phyloP scores from a whole-genome alignment of 1,140 invertebrate species.

The Condylostylus longicornis region DNA sequence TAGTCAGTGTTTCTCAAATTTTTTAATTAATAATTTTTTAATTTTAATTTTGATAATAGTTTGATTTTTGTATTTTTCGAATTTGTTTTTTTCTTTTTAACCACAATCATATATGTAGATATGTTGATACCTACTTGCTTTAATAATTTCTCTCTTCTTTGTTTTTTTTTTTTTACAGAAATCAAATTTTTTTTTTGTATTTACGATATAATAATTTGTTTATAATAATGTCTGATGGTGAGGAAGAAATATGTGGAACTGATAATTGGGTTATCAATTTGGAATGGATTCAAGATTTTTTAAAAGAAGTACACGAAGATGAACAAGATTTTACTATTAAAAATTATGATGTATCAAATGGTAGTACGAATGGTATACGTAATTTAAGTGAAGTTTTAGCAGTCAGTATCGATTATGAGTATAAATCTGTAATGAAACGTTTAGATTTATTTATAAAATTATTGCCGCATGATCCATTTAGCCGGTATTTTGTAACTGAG shows the following conservation, averaged over 20 bases:
- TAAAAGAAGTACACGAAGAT: not conserved
- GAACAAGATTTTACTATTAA: slow-evolving; percentile 1
- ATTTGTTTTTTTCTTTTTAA: no score
- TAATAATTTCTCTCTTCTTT: no score
- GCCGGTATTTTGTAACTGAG: slow-evolving; percentile 58
- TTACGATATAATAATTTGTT: no score
- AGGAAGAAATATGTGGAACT: not conserved
- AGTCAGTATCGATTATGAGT: slow-evolving; percentile 37
- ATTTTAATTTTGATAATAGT: no score
- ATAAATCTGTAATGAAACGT: slow-evolving; percentile 1
- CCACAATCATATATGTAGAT: no score
- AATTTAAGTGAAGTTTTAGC: slow-evolving; percentile 47
- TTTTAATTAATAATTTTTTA: no score
- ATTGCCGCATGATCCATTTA: slow-evolving; percentile 56
- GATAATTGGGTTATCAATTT: slow-evolving; percentile 2
- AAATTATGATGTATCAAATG: not conserved
- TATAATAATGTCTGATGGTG: slow-evolving; percentile 1
- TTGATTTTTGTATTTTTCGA: no score
- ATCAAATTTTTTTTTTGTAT: no score
- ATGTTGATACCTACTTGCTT: no score
- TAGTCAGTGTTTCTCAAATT: no score
- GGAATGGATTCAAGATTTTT: slow-evolving; percentile 5
- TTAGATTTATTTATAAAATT: slow-evolving; percentile 52
- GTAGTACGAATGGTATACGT: slow-evolving; percentile 32
- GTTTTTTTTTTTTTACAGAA: no score